Percentiles rank a stretch among this genome's conserved stretches.
phyloP scores from a whole-genome alignment of 2,797 vertebrate genomes.

The Mus caroli region DNA sequence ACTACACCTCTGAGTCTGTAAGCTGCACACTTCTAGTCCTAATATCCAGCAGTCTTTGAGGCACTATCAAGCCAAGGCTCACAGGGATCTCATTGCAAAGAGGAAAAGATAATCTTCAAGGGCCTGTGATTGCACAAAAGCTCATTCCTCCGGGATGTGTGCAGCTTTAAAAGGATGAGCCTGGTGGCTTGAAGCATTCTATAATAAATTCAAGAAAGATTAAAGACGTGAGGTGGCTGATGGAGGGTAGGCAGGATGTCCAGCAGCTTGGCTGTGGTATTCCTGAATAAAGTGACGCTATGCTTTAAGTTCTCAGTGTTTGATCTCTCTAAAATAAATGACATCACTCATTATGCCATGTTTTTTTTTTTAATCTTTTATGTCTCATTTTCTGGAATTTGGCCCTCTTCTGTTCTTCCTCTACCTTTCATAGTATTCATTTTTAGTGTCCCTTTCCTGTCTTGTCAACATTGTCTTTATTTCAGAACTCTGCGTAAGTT shows the following conservation, averaged over 20 bases:
- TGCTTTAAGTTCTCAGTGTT: background rate
- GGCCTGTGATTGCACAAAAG: background rate
- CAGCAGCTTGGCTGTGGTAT: background rate
- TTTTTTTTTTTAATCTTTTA: background rate
- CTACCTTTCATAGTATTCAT: background rate
- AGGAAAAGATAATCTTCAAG: background rate
- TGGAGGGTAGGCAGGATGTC: no score
- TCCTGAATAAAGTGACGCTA: background rate
- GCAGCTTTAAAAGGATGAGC: background rate
- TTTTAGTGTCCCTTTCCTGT: background rate
- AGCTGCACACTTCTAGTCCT: fast-evolving
- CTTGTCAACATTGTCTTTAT: background rate
- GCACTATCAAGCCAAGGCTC: background rate
- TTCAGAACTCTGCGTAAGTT: background rate
- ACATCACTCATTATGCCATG: background rate
- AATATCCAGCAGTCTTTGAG: background rate
- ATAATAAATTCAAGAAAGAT: background rate
- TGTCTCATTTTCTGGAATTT: background rate
- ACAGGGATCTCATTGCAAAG: background rate
- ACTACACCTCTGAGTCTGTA: background rate
- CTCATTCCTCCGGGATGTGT: background rate
- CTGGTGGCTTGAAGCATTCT: background rate
- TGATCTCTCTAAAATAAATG: slow-evolving; percentile 20
- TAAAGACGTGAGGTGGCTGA: background rate
- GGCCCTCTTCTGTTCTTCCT: background rate